Evolutionary conservation across 2,113 vertebrate species (phyloP), one percentile per base, ranked within the genome.

Genomic region (Lontra canadensis): DNA sequence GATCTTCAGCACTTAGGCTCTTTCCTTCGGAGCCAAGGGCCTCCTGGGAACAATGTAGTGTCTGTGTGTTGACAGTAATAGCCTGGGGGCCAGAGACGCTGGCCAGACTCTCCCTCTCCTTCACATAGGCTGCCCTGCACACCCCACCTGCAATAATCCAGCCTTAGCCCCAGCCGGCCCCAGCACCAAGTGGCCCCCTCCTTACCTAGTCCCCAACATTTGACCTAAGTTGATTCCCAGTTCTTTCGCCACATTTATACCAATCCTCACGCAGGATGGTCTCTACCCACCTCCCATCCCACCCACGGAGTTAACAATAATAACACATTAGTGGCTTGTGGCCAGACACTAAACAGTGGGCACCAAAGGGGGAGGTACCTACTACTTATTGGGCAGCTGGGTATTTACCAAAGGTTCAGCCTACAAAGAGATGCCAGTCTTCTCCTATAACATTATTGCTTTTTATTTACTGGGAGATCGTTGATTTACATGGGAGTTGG

Each of bases 41-140:
- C 74, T 96, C 76, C 44, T 82, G 88, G 96, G 94, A 98, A 98
- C 97, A 98, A 97, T 96, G 96, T 8, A 96, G 96, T 94, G 90
- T 98, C 90, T 98, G 97, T 98, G 96, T 97, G 94, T 96, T 94
- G 95, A 97, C 4, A 98, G 88, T 87, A 98, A 97, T 47, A 85
- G 96, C 47, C 52, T 93, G 71, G 92, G 90, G 71, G 87, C 93
- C 94, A 95, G 96, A 78, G 86, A 91, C 63, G 26, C 25, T 79
- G 65, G 94, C 97, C 97, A 98, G 96, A 55, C 82, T 96, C 97
- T 8, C 49, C 34, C 95, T 71, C 47, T 31, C 8, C 42, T 65
- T 93, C 26, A 39, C 36, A 85, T 31, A 89, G 73, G 63, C 39
- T 83, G 93, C 49, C 95, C 25, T 11, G 5, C 80, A 96, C 95